Percentiles rank a stretch among this genome's conserved stretches.
These are phyloP conservation scores for Hippocampus zosterae DNA, from an alignment of 2,113 vertebrate species.

Conservation along the genomic window DNA sequence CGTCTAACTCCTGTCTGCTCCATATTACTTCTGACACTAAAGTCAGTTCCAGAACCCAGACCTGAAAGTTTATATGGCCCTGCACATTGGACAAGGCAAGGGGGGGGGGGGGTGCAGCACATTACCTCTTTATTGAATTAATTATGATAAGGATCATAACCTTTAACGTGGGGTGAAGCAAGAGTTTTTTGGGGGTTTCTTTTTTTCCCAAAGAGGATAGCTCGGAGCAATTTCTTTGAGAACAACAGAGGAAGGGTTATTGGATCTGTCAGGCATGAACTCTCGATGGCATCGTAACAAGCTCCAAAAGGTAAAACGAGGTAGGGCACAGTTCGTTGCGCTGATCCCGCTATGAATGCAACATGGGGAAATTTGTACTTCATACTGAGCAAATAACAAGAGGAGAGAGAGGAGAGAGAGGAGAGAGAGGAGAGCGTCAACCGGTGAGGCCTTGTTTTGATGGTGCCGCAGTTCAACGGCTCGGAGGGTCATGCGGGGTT, in stretches of 20 bases:
- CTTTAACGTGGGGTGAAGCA: slow-evolving; percentile 97
- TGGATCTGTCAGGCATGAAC: slow-evolving; percentile 99
- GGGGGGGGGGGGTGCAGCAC: slow-evolving; percentile 93
- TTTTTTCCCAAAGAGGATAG: slow-evolving; percentile 76
- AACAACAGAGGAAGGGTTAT: slow-evolving; percentile 86
- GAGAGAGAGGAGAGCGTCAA: slow-evolving; percentile 32
- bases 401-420: slow-evolving; percentile 39
- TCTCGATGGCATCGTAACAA: slow-evolving; percentile 93
- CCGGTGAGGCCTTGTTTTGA: slow-evolving; percentile 48
- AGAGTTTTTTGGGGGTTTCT: slow-evolving; percentile 53
- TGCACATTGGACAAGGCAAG: slow-evolving; percentile 53
- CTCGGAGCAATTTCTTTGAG: slow-evolving; percentile 92
- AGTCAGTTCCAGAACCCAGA: slow-evolving; percentile 82
- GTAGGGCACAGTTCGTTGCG: slow-evolving; percentile 89
- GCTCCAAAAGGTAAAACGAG: slow-evolving; percentile 88
- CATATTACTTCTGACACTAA: slow-evolving; percentile 88
- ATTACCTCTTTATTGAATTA: slow-evolving; percentile 99
- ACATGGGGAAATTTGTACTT: slow-evolving; percentile 92
- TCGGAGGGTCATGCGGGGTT: slow-evolving; percentile 54
- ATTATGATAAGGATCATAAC: slow-evolving; percentile 99
- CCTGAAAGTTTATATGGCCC: slow-evolving; percentile 81
- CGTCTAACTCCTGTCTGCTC: slow-evolving; percentile 82
- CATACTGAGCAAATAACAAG: slow-evolving; percentile 93
- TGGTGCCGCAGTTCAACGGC: slow-evolving; percentile 46
- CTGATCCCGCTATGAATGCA: slow-evolving; percentile 85